Evolutionary conservation across 1,140 invertebrate genomes (phyloP).

Genomic region (Hesperophylax magnus): DNA sequence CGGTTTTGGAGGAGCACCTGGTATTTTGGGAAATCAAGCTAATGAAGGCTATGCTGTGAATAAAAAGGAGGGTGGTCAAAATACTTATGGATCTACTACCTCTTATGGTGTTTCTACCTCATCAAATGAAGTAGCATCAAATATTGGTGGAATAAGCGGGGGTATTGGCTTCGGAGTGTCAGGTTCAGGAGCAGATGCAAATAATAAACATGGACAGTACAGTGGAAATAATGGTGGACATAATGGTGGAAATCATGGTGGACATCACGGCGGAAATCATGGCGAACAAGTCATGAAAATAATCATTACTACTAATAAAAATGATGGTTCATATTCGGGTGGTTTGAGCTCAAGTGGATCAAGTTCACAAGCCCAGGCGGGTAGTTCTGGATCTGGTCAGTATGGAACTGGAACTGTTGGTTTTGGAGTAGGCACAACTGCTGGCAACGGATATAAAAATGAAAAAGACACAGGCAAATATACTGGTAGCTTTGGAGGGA

Average conservation of each 20-base stretch:
- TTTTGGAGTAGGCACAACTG: neutral
- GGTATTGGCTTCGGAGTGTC: neutral
- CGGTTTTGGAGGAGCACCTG: constrained; percentile 44
- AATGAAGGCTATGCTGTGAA: constrained; percentile 42
- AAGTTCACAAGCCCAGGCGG: neutral
- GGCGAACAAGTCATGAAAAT: neutral
- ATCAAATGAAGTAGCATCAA: neutral
- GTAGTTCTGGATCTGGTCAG: constrained; percentile 11
- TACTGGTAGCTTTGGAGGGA: constrained; percentile 40
- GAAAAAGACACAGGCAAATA: constrained; percentile 20
- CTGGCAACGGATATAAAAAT: neutral
- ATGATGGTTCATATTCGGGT: neutral
- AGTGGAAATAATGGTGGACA: neutral
- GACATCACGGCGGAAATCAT: neutral
- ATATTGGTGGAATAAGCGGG: neutral
- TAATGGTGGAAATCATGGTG: neutral
- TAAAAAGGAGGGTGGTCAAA: neutral
- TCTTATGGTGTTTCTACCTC: neutral
- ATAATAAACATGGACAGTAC: neutral
- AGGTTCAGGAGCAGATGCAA: neutral
- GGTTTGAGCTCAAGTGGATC: neutral
- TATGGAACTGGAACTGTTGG: neutral
- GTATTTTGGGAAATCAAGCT: constrained; percentile 45
- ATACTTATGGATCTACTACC: neutral
- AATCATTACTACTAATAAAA: neutral